A percentile compares a stretch with the other conserved stretches of the same genome.
phyloP scores from a whole-genome alignment of 2,888 invertebrate genomes.

The Trachelus iudaicus region DNA sequence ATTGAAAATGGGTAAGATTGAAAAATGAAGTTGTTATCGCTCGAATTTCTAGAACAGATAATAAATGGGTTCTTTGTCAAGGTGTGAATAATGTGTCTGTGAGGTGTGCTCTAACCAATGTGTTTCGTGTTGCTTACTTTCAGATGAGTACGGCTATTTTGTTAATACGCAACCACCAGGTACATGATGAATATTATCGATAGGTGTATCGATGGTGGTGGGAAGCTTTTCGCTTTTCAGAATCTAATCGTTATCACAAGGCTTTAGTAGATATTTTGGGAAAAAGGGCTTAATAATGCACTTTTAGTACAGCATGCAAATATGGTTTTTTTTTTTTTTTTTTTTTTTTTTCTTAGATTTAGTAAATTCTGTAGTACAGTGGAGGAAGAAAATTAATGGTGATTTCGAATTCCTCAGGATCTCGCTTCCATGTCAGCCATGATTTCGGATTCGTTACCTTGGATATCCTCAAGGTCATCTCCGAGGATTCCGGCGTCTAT shows the following conservation, averaged over 20 bases:
- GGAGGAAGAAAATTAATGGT: not conserved
- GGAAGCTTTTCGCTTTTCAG: not conserved
- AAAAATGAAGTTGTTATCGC: not conserved
- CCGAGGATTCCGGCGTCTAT: constrained; percentile 92
- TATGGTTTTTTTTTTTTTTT: not conserved
- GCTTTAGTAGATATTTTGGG: not conserved
- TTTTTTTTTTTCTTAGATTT: not conserved
- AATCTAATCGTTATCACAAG: constrained; percentile 1
- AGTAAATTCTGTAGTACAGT: constrained; percentile 1
- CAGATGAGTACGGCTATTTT: constrained; percentile 33
- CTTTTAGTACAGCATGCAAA: too few species aligned
- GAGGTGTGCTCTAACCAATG: constrained; percentile 13
- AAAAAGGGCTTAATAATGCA: too few species aligned
- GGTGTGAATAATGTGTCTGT: constrained; percentile 15
- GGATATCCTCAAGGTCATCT: constrained; percentile 88
- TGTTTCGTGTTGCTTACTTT: constrained; percentile 22
- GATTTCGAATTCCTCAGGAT: constrained; percentile 67
- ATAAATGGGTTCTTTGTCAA: constrained; percentile 9
- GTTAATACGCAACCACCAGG: constrained; percentile 34
- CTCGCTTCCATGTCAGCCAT: constrained; percentile 89
- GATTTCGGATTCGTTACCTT: constrained; percentile 95
- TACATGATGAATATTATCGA: constrained; percentile 18
- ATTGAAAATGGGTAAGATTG: constrained; percentile 82
- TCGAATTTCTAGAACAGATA: constrained; percentile 2
- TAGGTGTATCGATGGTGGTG: constrained; percentile 16